These are phyloP conservation scores for Seriola aureovittata DNA, from an alignment of 2,113 vertebrate genomes.

Conservation along the genomic window DNA sequence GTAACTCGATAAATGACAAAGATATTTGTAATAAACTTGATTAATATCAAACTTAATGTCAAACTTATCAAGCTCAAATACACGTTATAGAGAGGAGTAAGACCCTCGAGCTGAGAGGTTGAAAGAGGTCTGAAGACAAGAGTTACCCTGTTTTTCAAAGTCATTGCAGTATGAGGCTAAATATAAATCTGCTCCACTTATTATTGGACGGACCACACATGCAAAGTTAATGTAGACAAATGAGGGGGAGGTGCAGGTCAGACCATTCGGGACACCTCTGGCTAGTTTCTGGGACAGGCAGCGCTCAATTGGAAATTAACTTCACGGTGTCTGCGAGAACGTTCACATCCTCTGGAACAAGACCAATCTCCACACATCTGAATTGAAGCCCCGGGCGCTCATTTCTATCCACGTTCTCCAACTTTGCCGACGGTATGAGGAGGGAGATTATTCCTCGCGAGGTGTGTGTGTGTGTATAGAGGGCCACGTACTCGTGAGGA, in stretches of 20 bases:
- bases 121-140: slow-evolving; percentile 60
- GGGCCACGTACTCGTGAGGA: slow-evolving; percentile 69
- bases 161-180: slow-evolving; percentile 72
- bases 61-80: background rate
- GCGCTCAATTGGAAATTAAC: slow-evolving; percentile 80
- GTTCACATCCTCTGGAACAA: slow-evolving; percentile 75
- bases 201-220: slow-evolving; percentile 69
- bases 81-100: background rate
- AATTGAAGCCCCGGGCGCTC: slow-evolving; percentile 70
- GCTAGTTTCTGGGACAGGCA: slow-evolving; percentile 89
- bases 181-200: slow-evolving; percentile 85
- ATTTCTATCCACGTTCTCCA: slow-evolving; percentile 50
- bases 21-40: slow-evolving; percentile 10
- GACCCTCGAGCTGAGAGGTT: slow-evolving; percentile 15
- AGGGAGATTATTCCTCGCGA: slow-evolving; percentile 66
- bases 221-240: slow-evolving; percentile 82
- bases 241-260: slow-evolving; percentile 83
- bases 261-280: slow-evolving; percentile 81
- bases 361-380: slow-evolving; percentile 72
- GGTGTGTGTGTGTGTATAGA: slow-evolving; percentile 30
- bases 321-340: slow-evolving; percentile 48
- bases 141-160: slow-evolving; percentile 76
- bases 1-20: slow-evolving; percentile 10
- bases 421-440: slow-evolving; percentile 60
- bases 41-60: slow-evolving; percentile 1